These are phyloP conservation scores for Trichonephila clavipes DNA, from an alignment of 1,140 invertebrate genomes.

Conservation along the genomic window DNA sequence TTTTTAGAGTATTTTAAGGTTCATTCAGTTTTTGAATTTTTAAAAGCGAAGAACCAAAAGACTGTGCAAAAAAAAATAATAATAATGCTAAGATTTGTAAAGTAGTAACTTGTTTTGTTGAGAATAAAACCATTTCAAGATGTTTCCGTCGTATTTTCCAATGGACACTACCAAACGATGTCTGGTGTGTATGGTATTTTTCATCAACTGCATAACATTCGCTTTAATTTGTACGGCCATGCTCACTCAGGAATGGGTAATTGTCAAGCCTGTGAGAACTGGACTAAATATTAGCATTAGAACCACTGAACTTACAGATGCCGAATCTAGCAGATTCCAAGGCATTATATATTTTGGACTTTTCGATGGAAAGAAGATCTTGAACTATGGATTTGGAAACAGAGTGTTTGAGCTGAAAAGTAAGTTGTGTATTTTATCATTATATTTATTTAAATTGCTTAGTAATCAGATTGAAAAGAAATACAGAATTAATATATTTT, in stretches of 20 bases:
- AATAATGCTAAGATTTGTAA: not conserved
- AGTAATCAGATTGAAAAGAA: too few relatives aligned
- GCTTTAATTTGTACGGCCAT: conserved; percentile 61
- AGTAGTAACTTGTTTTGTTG: not conserved
- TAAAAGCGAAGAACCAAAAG: not conserved
- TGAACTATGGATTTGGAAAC: conserved; percentile 89
- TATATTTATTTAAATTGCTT: not conserved
- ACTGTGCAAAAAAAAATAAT: not conserved
- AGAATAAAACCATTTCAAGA: not conserved
- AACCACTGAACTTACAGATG: conserved; percentile 28
- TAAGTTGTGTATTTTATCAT: conserved; percentile 68
- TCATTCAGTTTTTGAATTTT: too few relatives aligned
- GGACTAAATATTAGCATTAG: conserved; percentile 69
- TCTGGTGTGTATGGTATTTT: conserved; percentile 62
- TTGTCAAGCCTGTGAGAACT: conserved; percentile 72
- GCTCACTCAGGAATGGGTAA: conserved; percentile 68
- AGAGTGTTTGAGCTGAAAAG: conserved; percentile 83
- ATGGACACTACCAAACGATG: conserved; percentile 70
- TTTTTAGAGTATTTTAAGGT: too few relatives aligned
- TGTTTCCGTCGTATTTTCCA: conserved; percentile 73
- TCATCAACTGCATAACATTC: conserved; percentile 61
- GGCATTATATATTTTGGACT: conserved; percentile 90
- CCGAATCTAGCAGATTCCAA: conserved; percentile 83
- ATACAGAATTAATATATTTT: too few relatives aligned
- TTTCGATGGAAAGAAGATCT: conserved; percentile 90